phyloP scores from a whole-genome alignment of 2,113 vertebrate genomes.

The Trachemys scripta region DNA sequence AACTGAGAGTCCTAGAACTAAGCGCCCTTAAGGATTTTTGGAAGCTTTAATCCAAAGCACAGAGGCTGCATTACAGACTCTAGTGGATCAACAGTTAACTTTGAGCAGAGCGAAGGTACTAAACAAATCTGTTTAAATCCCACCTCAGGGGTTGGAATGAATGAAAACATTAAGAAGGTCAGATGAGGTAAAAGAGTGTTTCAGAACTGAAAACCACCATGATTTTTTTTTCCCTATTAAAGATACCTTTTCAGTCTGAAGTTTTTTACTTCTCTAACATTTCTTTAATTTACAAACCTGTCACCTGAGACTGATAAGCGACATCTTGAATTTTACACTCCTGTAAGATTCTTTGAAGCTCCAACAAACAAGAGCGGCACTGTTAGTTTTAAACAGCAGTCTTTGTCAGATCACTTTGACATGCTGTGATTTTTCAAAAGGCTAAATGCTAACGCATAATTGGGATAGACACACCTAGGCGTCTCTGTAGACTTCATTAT shows the following conservation, averaged over 20 bases:
- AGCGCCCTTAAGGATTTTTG: neutral
- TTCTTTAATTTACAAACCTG: neutral
- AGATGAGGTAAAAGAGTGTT: conserved; percentile 8
- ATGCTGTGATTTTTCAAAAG: neutral
- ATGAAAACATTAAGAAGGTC: neutral
- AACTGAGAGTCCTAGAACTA: neutral
- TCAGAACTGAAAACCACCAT: neutral
- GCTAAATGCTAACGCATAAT: neutral
- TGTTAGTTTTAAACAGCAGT: neutral
- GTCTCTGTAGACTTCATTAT: neutral
- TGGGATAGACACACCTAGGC: neutral
- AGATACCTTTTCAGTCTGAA: neutral
- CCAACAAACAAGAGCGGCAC: neutral
- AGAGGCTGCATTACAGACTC: fast-evolving
- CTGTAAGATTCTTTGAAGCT: neutral
- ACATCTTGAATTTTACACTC: neutral
- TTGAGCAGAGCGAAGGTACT: neutral
- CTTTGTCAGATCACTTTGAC: neutral
- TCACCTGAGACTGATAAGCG: neutral
- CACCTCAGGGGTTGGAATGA: neutral
- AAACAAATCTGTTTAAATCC: neutral
- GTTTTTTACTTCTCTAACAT: neutral
- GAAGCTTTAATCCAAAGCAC: neutral
- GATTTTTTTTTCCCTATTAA: neutral
- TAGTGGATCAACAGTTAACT: neutral